Evolutionary conservation across 2,113 vertebrate species (phyloP).

Genomic region (Periophthalmodon schlosseri): DNA sequence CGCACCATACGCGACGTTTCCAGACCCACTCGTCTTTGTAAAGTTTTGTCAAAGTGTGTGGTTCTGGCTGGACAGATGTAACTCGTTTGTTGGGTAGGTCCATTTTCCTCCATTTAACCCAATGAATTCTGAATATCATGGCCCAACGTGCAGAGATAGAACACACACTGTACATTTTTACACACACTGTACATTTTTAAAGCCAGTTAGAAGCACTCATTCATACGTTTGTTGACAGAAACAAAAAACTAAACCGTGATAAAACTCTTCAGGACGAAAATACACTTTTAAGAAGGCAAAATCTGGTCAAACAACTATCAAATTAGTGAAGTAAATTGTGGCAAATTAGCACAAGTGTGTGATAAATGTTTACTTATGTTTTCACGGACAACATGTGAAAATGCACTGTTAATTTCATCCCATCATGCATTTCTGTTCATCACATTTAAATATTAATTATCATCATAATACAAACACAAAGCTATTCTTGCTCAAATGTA

Average conservation of each 20-base stretch:
- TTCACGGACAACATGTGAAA: neutral
- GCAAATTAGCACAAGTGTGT: neutral
- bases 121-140: neutral
- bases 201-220: conserved; percentile 21
- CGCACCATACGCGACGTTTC: too few species aligned
- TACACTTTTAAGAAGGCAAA: neutral
- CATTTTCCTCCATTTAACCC: too few species aligned
- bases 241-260: neutral
- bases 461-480: neutral
- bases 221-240: neutral
- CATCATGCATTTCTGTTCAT: neutral
- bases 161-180: neutral
- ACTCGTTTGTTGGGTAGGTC: too few species aligned
- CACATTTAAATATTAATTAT: neutral
- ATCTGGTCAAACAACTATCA: neutral
- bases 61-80: too few species aligned
- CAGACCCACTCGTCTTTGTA: too few species aligned
- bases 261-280: neutral
- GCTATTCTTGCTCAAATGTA: conserved; percentile 15
- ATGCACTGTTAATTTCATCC: neutral
- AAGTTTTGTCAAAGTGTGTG: too few species aligned
- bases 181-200: neutral
- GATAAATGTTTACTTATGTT: neutral
- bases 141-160: conserved; percentile 14
- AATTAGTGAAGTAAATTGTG: neutral